These are phyloP conservation scores for Dyspetes luteomarginatus DNA, from an alignment of 2,888 invertebrate genomes.

Conservation along the genomic window DNA sequence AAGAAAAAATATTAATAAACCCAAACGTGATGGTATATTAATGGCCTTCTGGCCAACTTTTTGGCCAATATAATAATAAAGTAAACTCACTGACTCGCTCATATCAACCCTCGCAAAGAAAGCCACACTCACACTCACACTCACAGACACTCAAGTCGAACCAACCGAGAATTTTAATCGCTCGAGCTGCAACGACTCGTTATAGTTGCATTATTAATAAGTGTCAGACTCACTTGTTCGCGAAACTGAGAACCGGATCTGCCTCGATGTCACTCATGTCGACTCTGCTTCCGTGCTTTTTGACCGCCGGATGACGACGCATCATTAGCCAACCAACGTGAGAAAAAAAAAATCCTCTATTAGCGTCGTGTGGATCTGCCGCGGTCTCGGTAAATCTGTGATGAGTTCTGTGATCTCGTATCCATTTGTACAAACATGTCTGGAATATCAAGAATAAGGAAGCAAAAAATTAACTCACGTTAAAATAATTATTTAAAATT, in stretches of 20 bases:
- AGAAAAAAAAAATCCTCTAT: conserved; percentile 95
- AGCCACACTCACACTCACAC: no score
- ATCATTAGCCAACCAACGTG: conserved; percentile 98
- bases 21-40: no score
- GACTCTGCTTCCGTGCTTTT: conserved; percentile 90
- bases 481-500: not conserved
- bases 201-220: not conserved
- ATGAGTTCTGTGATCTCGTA: conserved; percentile 88
- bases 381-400: conserved; percentile 91
- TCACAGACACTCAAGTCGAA: no score
- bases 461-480: not conserved
- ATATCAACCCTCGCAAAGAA: no score
- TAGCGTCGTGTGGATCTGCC: conserved; percentile 93
- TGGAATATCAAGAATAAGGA: conserved; percentile 61
- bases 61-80: no score
- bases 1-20: no score
- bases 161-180: no score
- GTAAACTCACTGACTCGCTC: no score
- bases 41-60: no score
- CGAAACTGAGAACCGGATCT: conserved; percentile 92
- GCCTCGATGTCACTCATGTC: conserved; percentile 92
- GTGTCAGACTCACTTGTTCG: conserved; percentile 87
- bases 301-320: conserved; percentile 94
- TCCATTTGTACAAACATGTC: conserved; percentile 79
- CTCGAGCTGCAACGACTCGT: no score